phyloP scores from a whole-genome alignment of 2,113 vertebrate species.

The Pelusios castaneus region DNA sequence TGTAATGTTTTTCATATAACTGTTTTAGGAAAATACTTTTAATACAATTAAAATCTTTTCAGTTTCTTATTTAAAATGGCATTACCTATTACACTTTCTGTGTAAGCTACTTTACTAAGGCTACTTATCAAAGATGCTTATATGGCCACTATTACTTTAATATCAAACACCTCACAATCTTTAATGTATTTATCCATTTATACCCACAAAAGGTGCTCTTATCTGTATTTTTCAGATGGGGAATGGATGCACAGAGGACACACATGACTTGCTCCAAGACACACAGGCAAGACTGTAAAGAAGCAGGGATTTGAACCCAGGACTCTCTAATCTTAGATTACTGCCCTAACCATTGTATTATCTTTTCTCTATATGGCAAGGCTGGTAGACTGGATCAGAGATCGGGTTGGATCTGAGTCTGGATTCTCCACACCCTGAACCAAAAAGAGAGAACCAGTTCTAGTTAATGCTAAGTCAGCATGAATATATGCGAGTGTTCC shows the following conservation, averaged over 20 bases:
- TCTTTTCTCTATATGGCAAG: rapidly evolving
- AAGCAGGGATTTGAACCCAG: not conserved
- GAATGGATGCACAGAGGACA: not conserved
- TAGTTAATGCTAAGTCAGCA: not conserved
- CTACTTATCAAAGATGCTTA: not conserved
- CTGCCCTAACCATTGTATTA: not conserved
- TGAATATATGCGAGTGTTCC: not conserved
- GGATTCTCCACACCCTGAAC: not conserved
- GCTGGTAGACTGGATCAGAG: not conserved
- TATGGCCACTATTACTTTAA: not conserved
- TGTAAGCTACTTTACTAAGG: not conserved
- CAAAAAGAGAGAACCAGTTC: not conserved
- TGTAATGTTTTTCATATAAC: not conserved
- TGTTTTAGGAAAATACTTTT: not conserved
- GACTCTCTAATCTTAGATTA: not conserved
- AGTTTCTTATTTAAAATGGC: not conserved
- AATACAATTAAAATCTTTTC: not conserved
- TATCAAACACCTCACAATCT: not conserved
- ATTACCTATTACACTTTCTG: not conserved
- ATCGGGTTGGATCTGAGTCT: not conserved
- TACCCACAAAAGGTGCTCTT: not conserved
- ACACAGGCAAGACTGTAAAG: not conserved
- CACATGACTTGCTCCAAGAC: not conserved
- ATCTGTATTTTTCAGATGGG: not conserved
- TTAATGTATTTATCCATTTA: not conserved